Conservation (phyloP, 2,113 vertebrate genomes). For the Platichthys stellatus region DNA sequence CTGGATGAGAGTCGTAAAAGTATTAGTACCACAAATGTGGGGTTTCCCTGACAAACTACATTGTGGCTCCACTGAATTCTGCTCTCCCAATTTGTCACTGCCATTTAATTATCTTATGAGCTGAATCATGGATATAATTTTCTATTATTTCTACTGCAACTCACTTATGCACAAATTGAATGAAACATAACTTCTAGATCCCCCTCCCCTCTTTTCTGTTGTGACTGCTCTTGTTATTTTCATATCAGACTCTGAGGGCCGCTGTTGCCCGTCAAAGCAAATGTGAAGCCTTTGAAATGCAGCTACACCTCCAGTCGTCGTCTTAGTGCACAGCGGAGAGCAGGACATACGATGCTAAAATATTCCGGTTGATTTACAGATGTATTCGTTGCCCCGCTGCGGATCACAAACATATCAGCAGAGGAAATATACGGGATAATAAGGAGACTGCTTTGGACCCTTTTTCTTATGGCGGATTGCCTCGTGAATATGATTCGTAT, state of each 20-base stretch:
- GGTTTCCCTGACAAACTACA: not conserved
- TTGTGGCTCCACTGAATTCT: no score
- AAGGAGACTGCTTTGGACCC: accelerated
- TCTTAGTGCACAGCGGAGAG: conserved; percentile 1
- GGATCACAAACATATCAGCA: conserved; percentile 1
- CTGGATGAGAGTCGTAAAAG: not conserved
- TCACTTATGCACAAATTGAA: no score
- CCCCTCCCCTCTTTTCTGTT: not conserved
- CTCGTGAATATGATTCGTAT: conserved; percentile 13
- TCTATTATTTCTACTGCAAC: no score
- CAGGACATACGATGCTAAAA: not conserved
- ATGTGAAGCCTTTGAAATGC: not conserved
- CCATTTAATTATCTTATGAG: no score
- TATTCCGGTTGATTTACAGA: not conserved
- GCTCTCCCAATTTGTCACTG: no score
- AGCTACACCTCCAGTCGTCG: conserved; percentile 2
- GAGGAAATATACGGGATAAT: not conserved
- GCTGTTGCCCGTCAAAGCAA: conserved; percentile 57
- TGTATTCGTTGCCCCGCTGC: not conserved
- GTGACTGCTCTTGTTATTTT: conserved; percentile 18
- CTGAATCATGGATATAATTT: no score
- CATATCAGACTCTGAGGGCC: conserved; percentile 50
- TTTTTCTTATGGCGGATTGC: not conserved
- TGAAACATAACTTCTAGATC: no score
- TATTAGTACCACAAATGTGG: accelerated